Evolutionary conservation across 2,113 vertebrate species (phyloP).

Genomic region (Cettia cetti): DNA sequence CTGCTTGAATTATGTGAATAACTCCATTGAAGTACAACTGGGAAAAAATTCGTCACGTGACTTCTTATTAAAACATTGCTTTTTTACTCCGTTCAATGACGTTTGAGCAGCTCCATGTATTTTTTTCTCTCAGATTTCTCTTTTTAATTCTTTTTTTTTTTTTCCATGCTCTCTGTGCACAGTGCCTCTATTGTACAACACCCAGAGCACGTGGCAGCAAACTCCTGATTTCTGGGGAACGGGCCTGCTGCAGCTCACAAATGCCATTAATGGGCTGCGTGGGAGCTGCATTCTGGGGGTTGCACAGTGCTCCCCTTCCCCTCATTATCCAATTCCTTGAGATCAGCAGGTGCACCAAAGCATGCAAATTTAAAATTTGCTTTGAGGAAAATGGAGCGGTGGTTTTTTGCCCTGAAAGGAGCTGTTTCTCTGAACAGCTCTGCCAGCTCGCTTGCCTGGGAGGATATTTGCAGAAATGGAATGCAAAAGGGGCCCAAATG

Average conservation of each 20-base stretch:
- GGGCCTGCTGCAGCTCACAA: not conserved
- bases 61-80: slow-evolving; percentile 9
- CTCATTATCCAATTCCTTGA: not conserved
- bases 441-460: not conserved
- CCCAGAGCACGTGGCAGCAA: not conserved
- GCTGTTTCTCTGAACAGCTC: not conserved
- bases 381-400: not conserved
- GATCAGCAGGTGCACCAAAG: slow-evolving; percentile 14
- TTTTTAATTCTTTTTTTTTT: not conserved
- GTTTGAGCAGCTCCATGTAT: not conserved
- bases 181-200: not conserved
- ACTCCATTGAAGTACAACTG: slow-evolving; percentile 12
- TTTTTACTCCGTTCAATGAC: not conserved
- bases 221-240: not conserved
- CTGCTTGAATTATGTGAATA: slow-evolving; percentile 36
- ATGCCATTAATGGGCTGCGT: not conserved
- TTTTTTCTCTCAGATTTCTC: not conserved
- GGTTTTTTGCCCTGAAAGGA: not conserved
- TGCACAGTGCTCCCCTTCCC: not conserved
- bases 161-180: not conserved
- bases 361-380: not conserved
- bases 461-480: not conserved
- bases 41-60: not conserved
- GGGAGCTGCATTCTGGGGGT: not conserved
- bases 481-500: not conserved